Percentiles rank a stretch among this genome's conserved stretches.
Conservation (phyloP, 2,113 vertebrate genomes). For the Crotalus tigris region DNA sequence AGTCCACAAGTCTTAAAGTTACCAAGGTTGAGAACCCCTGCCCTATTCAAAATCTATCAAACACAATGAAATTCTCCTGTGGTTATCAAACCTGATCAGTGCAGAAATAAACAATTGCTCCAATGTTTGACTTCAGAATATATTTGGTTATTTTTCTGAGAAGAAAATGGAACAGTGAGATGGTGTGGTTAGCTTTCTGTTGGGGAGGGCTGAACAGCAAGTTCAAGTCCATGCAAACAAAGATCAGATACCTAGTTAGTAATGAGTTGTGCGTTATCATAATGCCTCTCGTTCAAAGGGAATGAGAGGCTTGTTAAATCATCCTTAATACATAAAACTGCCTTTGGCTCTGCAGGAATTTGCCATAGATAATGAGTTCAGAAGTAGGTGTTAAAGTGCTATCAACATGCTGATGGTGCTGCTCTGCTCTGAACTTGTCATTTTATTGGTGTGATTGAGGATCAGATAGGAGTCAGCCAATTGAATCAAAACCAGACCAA, state of each 20-base stretch:
- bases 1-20: too few species aligned
- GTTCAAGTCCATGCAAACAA: not conserved
- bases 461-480: conserved; percentile 7
- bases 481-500: not conserved
- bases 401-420: conserved; percentile 5
- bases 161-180: not conserved
- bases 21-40: too few species aligned
- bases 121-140: not conserved
- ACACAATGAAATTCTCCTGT: conserved; percentile 4
- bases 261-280: not conserved
- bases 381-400: not conserved
- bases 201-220: not conserved
- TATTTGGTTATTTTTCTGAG: not conserved
- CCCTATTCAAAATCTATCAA: not conserved
- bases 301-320: conserved; percentile 16
- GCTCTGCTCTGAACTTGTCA: conserved; percentile 11
- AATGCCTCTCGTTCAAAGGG: not conserved
- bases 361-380: conserved; percentile 13
- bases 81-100: not conserved
- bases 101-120: not conserved
- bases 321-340: conserved; percentile 22
- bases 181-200: not conserved
- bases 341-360: conserved; percentile 2
- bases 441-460: conserved; percentile 10
- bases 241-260: conserved; percentile 11